Evolutionary conservation across 2,797 vertebrate species (phyloP).

Genomic region (Uromys caudimaculatus): DNA sequence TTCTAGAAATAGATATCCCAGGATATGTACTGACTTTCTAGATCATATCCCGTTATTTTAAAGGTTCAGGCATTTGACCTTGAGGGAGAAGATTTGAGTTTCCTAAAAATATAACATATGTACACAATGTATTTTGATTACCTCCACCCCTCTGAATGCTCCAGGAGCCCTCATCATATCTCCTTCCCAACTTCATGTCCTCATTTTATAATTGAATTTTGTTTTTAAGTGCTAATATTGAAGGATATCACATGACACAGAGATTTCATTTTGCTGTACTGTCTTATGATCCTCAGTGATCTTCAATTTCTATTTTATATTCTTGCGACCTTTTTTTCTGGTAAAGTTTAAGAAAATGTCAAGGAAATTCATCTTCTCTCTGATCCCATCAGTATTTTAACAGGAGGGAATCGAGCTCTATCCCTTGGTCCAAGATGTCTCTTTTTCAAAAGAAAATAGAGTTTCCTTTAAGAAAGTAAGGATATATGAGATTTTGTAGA

Average conservation of each 20-base stretch:
- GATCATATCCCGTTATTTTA: not conserved
- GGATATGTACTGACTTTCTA: not conserved
- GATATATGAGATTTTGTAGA: not conserved
- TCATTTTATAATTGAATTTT: not conserved
- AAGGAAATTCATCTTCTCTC: not conserved
- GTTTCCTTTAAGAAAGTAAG: not conserved
- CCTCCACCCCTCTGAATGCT: accelerated
- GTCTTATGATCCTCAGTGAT: not conserved
- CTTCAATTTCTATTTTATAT: not conserved
- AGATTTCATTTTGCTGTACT: not conserved
- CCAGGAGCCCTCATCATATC: no score
- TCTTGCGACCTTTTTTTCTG: not conserved
- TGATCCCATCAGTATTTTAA: not conserved
- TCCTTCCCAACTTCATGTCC: not conserved
- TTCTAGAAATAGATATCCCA: not conserved
- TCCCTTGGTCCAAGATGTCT: accelerated
- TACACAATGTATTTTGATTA: not conserved
- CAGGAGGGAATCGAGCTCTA: accelerated
- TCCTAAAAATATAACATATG: not conserved
- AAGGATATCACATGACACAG: not conserved
- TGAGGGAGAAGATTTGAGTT: not conserved
- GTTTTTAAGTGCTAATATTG: not conserved
- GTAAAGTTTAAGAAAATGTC: not conserved
- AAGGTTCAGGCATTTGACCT: not conserved
- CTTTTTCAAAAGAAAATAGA: not conserved